Evolutionary conservation across 2,888 invertebrate species (phyloP).

Genomic region (Zaprionus lineosus): DNA sequence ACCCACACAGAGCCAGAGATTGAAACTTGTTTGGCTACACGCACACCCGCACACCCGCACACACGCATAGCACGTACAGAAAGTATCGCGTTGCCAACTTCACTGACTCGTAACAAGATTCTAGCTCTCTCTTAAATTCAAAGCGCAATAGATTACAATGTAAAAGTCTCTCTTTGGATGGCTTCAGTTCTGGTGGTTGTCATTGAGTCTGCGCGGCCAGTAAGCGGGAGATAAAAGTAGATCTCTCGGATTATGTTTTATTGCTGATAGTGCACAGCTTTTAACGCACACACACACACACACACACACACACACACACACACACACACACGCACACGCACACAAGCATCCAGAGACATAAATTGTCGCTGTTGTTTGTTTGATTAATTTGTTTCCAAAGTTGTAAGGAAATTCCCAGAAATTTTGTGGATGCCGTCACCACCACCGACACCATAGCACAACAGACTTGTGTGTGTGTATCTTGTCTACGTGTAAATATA

Average conservation of each 20-base stretch:
- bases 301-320: slow-evolving; percentile 1
- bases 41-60: background rate
- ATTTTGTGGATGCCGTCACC: slow-evolving; percentile 54
- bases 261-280: slow-evolving; percentile 54
- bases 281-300: slow-evolving; percentile 34
- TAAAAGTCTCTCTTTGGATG: too few relatives aligned
- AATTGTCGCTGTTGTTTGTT: slow-evolving; percentile 67
- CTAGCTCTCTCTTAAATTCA: slow-evolving; percentile 3
- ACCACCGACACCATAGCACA: too few relatives aligned
- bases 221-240: slow-evolving; percentile 15
- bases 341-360: background rate
- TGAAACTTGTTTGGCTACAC: background rate
- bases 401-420: slow-evolving; percentile 64
- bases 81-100: slow-evolving; percentile 45
- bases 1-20: background rate
- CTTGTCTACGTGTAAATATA: slow-evolving; percentile 70
- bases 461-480: slow-evolving; percentile 29
- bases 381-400: slow-evolving; percentile 72
- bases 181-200: too few relatives aligned
- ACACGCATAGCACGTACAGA: background rate
- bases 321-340: slow-evolving; percentile 9
- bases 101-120: slow-evolving; percentile 5
- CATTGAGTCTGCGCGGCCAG: slow-evolving; percentile 56
- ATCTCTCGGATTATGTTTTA: slow-evolving; percentile 25
- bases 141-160: too few relatives aligned